Conservation (phyloP, 2,888 invertebrate genomes). For the Agrotis ipsilon region DNA sequence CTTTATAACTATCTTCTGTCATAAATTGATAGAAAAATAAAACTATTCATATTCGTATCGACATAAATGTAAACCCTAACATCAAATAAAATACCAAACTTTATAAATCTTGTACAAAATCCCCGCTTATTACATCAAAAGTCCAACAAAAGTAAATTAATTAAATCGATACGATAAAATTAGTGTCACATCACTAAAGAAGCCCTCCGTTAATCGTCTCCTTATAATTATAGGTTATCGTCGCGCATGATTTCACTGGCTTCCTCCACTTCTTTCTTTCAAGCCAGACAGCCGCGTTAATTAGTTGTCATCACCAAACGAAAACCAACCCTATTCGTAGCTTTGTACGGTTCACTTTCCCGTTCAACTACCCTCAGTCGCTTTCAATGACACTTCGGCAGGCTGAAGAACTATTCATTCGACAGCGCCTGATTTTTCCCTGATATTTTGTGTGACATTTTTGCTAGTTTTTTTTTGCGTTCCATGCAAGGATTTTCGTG, state of each 20-base stretch:
- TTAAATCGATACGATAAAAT: constrained; percentile 44
- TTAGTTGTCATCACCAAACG: constrained; percentile 69
- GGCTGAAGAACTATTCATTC: constrained; percentile 78
- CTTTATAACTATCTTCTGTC: too few species aligned
- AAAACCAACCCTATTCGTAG: constrained; percentile 53
- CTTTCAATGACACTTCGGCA: constrained; percentile 77
- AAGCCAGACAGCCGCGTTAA: constrained; percentile 70
- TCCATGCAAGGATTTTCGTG: constrained; percentile 57
- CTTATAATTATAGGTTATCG: constrained; percentile 83
- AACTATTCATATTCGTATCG: background rate
- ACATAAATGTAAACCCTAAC: background rate
- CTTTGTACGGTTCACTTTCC: constrained; percentile 55
- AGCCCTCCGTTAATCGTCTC: constrained; percentile 76
- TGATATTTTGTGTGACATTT: constrained; percentile 70
- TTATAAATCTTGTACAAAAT: background rate
- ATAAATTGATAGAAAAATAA: too few species aligned
- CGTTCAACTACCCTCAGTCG: constrained; percentile 38
- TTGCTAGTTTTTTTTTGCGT: constrained; percentile 62
- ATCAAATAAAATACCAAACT: background rate
- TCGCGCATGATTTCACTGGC: constrained; percentile 81
- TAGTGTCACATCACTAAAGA: constrained; percentile 67
- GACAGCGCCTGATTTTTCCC: constrained; percentile 69
- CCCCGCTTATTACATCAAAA: background rate
- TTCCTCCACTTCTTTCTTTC: constrained; percentile 78
- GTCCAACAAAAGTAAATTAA: background rate